phyloP scores from a whole-genome alignment of 2,113 vertebrate genomes.

The Pogonocichla stellata region DNA sequence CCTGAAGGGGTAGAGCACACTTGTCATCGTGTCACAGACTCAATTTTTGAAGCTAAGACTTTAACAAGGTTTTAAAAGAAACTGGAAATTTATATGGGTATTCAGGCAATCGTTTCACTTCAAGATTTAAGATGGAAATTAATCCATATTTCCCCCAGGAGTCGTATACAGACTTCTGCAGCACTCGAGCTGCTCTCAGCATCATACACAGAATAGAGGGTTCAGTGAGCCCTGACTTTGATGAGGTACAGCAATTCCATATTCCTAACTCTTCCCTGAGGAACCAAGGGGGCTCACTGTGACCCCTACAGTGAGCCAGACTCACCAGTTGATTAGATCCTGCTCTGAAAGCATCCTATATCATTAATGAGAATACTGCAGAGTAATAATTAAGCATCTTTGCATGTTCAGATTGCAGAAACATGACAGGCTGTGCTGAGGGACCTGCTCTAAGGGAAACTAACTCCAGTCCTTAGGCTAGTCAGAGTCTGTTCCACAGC shows the following conservation, averaged over 20 bases:
- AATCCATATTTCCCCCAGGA: background rate
- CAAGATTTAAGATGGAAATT: constrained; percentile 22
- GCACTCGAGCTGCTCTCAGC: background rate
- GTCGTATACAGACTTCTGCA: background rate
- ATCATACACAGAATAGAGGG: background rate
- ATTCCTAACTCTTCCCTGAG: background rate
- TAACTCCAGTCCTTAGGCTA: background rate
- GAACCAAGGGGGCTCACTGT: background rate
- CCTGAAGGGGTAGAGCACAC: background rate
- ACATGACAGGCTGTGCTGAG: background rate
- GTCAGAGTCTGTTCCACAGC: background rate
- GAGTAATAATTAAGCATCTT: background rate
- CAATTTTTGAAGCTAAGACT: background rate
- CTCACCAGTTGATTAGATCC: background rate
- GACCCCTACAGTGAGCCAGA: background rate
- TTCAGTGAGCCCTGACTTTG: constrained; percentile 6
- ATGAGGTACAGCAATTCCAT: background rate
- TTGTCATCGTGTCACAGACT: background rate
- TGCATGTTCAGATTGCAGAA: background rate
- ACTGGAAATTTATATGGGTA: background rate
- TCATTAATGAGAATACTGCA: background rate
- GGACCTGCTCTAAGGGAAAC: background rate
- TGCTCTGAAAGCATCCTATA: background rate
- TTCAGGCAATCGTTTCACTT: background rate
- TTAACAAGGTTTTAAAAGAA: background rate